Evolutionary conservation across 2,113 vertebrate species (phyloP).

Genomic region (Dicaeum eximium): DNA sequence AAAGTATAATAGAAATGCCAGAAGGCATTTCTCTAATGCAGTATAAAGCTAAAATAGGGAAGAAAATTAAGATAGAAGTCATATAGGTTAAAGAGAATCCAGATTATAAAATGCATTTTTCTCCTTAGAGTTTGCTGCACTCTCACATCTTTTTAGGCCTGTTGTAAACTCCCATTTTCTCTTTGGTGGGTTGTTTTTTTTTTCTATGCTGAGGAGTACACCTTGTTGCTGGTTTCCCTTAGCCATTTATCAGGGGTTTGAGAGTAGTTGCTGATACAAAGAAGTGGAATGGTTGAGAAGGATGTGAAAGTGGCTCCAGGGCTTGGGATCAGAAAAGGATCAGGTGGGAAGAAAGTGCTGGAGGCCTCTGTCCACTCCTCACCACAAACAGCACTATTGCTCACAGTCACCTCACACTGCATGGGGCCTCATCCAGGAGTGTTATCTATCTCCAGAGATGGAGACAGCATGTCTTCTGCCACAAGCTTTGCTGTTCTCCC

Average conservation of each 20-base stretch:
- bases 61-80: neutral
- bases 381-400: neutral
- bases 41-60: neutral
- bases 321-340: neutral
- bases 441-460: neutral
- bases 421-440: neutral
- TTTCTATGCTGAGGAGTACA: neutral
- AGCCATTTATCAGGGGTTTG: neutral
- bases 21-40: slow-evolving; percentile 6
- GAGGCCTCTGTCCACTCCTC: neutral
- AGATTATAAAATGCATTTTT: neutral
- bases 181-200: neutral
- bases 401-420: fast-evolving
- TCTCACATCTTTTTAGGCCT: neutral
- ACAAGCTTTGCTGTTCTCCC: neutral
- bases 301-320: neutral
- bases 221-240: neutral
- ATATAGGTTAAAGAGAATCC: neutral
- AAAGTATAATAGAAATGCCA: slow-evolving; percentile 1
- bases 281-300: neutral
- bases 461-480: neutral
- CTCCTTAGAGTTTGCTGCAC: neutral
- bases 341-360: neutral
- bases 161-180: neutral
- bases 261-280: neutral